These are phyloP conservation scores for Drosophila anomalata DNA, from an alignment of 2,888 invertebrate genomes.

Conservation along the genomic window DNA sequence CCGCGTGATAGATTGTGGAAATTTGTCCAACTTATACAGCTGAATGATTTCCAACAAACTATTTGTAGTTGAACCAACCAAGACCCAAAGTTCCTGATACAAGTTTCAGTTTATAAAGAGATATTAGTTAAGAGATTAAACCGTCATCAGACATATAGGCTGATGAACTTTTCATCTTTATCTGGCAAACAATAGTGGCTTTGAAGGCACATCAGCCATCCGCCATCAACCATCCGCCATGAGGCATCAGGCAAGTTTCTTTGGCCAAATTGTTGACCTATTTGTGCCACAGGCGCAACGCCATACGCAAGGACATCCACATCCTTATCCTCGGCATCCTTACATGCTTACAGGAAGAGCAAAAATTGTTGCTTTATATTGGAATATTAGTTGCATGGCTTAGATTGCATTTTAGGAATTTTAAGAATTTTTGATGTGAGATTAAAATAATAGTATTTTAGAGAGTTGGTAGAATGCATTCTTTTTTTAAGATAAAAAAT, in stretches of 20 bases:
- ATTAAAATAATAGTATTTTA: too few relatives aligned
- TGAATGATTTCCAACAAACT: not conserved
- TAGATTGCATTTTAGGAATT: too few relatives aligned
- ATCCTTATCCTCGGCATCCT: not conserved
- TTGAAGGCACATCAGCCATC: slow-evolving; percentile 3
- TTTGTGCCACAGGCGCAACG: slow-evolving; percentile 53
- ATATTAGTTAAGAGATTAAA: not conserved
- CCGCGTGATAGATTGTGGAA: slow-evolving; percentile 7
- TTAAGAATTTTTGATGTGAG: too few relatives aligned
- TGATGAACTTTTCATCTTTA: slow-evolving; percentile 2
- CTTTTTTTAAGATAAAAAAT: too few relatives aligned
- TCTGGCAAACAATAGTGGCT: not conserved
- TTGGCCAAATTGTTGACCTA: slow-evolving; percentile 46
- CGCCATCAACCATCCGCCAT: not conserved
- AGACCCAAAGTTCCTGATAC: not conserved
- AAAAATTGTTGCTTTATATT: not conserved
- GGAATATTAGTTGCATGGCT: too few relatives aligned
- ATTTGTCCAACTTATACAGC: not conserved
- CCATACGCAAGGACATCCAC: slow-evolving; percentile 44
- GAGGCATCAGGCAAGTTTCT: not conserved
- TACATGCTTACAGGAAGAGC: not conserved
- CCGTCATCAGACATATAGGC: not conserved
- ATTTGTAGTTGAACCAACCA: not conserved
- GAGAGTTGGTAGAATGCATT: too few relatives aligned
- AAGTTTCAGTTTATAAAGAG: not conserved